Evolutionary conservation across 2,888 invertebrate genomes (phyloP).

Genomic region (Acrobasis repandana): DNA sequence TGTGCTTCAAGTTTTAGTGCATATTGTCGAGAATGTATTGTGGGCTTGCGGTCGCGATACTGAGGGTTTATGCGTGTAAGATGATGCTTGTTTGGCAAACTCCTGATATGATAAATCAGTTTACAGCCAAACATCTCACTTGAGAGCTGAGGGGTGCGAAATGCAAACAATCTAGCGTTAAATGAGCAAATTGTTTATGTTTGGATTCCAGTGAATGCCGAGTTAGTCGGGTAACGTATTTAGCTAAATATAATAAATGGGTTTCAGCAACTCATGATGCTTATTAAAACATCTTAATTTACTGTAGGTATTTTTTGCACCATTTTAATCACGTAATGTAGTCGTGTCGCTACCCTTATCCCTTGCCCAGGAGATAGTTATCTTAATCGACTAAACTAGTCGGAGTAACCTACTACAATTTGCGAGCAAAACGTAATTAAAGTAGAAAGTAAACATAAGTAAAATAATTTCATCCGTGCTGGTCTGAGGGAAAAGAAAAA

Average conservation of each 20-base stretch:
- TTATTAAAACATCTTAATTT: not conserved
- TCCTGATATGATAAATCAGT: constrained; percentile 82
- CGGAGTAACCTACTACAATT: no score
- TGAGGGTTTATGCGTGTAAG: constrained; percentile 79
- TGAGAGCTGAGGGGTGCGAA: constrained; percentile 65
- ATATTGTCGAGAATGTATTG: constrained; percentile 75
- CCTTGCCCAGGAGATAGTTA: no score
- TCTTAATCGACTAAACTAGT: no score
- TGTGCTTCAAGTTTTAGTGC: constrained; percentile 66
- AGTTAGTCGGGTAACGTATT: constrained; percentile 5
- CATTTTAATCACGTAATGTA: no score
- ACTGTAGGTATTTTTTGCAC: not conserved
- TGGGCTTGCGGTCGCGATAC: constrained; percentile 61
- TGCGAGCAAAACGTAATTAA: no score
- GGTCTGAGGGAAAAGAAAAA: no score
- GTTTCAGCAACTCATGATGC: not conserved
- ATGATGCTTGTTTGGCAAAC: constrained; percentile 80
- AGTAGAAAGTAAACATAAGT: no score
- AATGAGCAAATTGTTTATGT: constrained; percentile 72
- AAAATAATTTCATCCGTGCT: no score
- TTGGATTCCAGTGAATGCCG: constrained; percentile 38
- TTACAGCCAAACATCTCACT: constrained; percentile 76
- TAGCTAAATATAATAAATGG: constrained; percentile 1
- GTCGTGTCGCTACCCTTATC: no score
- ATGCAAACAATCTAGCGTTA: constrained; percentile 67